Evolutionary conservation across 2,113 vertebrate species (phyloP).

Genomic region (Stercorarius parasiticus): DNA sequence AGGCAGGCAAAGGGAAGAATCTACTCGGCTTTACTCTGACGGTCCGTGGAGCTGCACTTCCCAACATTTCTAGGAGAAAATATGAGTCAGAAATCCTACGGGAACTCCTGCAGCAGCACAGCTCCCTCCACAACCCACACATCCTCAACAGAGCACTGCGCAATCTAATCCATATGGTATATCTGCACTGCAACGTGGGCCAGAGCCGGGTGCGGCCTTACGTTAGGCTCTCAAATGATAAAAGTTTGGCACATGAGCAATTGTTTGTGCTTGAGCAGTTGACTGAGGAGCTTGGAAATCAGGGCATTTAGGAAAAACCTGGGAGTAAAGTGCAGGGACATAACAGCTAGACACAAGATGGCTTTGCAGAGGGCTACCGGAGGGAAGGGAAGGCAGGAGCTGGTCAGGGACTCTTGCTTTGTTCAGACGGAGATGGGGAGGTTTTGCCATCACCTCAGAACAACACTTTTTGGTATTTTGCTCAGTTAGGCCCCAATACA

Average conservation of each 20-base stretch:
- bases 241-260: neutral
- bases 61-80: constrained; percentile 60
- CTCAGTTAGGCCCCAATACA: neutral
- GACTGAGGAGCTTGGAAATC: neutral
- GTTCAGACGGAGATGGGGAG: neutral
- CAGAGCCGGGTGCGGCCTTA: neutral
- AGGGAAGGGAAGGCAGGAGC: neutral
- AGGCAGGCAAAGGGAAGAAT: neutral
- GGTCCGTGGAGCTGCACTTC: neutral
- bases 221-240: neutral
- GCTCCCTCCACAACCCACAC: constrained; percentile 55
- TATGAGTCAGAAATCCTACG: constrained; percentile 58
- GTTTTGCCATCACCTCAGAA: neutral
- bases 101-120: constrained; percentile 52
- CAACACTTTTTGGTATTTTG: neutral
- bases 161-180: constrained; percentile 42
- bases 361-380: neutral
- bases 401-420: neutral
- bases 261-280: neutral
- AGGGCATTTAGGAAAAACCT: neutral
- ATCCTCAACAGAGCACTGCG: constrained; percentile 46
- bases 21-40: neutral
- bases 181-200: neutral
- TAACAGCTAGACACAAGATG: neutral
- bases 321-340: neutral